phyloP scores from a whole-genome alignment of 2,888 invertebrate genomes.

The Carpatolechia fugitivella region DNA sequence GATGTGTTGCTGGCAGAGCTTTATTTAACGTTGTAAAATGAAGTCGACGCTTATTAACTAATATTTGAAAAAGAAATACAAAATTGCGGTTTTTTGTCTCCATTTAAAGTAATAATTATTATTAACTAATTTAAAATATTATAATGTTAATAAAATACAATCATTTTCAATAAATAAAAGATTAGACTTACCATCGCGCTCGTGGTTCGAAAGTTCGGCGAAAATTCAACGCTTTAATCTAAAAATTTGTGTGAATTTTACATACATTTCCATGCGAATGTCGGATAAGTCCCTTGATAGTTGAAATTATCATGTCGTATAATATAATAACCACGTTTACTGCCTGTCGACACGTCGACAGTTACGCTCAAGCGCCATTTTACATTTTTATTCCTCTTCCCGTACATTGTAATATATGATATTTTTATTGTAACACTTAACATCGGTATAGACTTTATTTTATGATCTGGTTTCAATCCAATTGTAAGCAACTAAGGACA shows the following conservation, averaged over 20 bases:
- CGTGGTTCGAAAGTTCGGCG: not conserved
- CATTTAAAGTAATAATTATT: not conserved
- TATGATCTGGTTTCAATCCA: not conserved
- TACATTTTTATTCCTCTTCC: conserved; percentile 14
- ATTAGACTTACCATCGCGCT: not conserved
- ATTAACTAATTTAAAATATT: too few relatives aligned
- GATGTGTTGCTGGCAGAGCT: conserved; percentile 35
- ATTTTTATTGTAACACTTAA: conserved; percentile 9
- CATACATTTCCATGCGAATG: conserved; percentile 6
- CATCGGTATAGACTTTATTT: not conserved
- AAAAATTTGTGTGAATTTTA: conserved; percentile 2
- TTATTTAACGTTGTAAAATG: conserved; percentile 16
- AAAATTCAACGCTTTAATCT: not conserved
- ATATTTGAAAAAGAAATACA: not conserved
- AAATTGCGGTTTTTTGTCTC: not conserved
- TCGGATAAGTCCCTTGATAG: conserved; percentile 11
- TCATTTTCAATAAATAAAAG: not conserved
- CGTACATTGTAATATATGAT: conserved; percentile 12
- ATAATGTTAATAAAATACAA: not conserved
- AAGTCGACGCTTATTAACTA: conserved; percentile 39
- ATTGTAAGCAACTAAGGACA: too few relatives aligned
- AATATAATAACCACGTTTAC: conserved; percentile 11
- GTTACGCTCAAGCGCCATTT: conserved; percentile 15
- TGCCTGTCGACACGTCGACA: conserved; percentile 9
- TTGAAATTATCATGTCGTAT: conserved; percentile 19